Evolutionary conservation across 2,797 vertebrate species (phyloP).

Genomic region (Euphonia xanthogaster): DNA sequence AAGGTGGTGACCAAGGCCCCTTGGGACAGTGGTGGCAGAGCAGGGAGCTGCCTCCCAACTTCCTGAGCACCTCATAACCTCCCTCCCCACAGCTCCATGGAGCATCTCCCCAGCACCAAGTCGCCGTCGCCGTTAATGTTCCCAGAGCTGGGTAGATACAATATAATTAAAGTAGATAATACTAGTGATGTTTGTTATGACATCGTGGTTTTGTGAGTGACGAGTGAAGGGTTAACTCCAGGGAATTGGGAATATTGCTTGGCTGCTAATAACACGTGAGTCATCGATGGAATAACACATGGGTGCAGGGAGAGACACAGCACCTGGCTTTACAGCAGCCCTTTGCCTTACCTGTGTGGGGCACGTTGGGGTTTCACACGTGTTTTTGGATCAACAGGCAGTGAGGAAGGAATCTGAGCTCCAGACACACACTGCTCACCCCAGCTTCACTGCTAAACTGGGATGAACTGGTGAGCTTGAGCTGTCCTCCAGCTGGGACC

Average conservation of each 20-base stretch:
- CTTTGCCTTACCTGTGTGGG: background rate
- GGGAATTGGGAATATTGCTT: constrained; percentile 57
- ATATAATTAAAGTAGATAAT: constrained; percentile 42
- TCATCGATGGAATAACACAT: constrained; percentile 46
- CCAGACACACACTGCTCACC: fast-evolving
- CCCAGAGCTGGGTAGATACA: background rate
- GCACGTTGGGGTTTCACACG: background rate
- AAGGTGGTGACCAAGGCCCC: background rate
- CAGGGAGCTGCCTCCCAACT: background rate
- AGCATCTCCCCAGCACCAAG: background rate
- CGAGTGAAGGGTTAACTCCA: constrained; percentile 57
- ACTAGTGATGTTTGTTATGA: constrained; percentile 47
- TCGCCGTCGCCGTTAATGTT: background rate
- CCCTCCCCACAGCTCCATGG: fast-evolving
- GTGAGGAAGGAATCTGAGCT: fast-evolving
- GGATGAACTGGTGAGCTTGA: background rate
- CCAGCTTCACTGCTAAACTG: background rate
- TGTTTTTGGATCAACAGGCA: background rate
- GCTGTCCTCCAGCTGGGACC: background rate
- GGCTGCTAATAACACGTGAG: constrained; percentile 60
- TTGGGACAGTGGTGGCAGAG: background rate
- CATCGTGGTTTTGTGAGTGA: constrained; percentile 26
- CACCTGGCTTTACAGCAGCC: constrained; percentile 1
- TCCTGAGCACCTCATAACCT: background rate
- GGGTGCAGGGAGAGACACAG: constrained; percentile 29